phyloP scores from a whole-genome alignment of 1,140 invertebrate genomes.

The Caenorhabditis latens region DNA sequence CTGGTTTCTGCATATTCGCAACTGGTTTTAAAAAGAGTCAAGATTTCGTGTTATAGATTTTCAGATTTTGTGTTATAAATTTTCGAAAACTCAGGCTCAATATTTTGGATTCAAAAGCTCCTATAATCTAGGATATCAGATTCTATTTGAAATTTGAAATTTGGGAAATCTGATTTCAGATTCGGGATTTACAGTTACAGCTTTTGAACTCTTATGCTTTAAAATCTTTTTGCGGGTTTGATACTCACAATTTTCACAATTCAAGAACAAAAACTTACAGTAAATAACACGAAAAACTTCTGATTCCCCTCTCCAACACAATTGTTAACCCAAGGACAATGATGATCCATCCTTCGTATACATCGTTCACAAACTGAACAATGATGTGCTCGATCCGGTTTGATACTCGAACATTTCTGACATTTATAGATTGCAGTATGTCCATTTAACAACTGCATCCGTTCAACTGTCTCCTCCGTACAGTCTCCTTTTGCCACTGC shows the following conservation, averaged over 20 bases:
- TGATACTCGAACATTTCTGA: slow-evolving; percentile 97
- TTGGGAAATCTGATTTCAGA: too few species aligned
- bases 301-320: slow-evolving; percentile 99
- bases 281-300: slow-evolving; percentile 99
- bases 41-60: too few species aligned
- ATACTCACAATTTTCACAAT: too few species aligned
- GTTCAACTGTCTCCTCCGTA: slow-evolving; percentile 96
- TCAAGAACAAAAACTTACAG: slow-evolving; percentile 81
- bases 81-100: too few species aligned
- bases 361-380: slow-evolving; percentile 88
- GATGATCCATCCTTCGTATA: slow-evolving; percentile 99
- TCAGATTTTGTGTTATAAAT: too few species aligned
- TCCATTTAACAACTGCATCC: slow-evolving; percentile 81
- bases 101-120: too few species aligned
- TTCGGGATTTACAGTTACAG: too few species aligned
- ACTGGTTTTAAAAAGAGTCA: too few species aligned
- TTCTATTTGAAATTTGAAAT: too few species aligned
- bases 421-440: slow-evolving; percentile 87
- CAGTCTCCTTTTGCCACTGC: slow-evolving; percentile 98
- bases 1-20: too few species aligned
- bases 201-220: neutral
- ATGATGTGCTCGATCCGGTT: slow-evolving; percentile 97
- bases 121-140: too few species aligned
- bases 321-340: slow-evolving; percentile 91
- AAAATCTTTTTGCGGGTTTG: neutral